Evolutionary conservation across 2,797 vertebrate genomes (phyloP).

Genomic region (Poeciliopsis gracilis): DNA sequence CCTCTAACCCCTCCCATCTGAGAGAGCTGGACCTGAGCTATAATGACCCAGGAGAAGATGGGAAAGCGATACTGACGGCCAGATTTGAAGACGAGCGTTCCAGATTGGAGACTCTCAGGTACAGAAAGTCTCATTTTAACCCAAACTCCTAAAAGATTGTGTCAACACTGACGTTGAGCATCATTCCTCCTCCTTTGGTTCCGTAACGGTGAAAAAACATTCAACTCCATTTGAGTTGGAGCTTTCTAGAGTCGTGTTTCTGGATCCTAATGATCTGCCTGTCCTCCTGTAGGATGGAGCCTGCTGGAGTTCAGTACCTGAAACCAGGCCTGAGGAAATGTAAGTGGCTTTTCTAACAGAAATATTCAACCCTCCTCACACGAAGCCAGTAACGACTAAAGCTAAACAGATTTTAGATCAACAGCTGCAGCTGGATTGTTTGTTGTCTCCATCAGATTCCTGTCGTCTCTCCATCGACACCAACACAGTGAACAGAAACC

Average conservation of each 20-base stretch:
- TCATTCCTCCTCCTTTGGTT: not conserved
- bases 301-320: not conserved
- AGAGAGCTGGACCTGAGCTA: conserved; percentile 7
- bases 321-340: not conserved
- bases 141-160: not conserved
- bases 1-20: conserved; percentile 1
- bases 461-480: not conserved
- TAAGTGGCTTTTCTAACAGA: not conserved
- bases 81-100: not conserved
- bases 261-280: not conserved
- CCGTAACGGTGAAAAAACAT: not conserved
- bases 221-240: not conserved
- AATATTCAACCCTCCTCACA: not conserved
- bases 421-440: not conserved
- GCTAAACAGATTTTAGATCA: not conserved
- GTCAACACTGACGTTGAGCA: not conserved
- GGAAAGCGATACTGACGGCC: not conserved
- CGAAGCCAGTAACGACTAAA: not conserved
- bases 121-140: not conserved
- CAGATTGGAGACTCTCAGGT: conserved; percentile 5
- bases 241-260: not conserved
- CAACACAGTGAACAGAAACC: not conserved
- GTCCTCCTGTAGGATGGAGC: not conserved
- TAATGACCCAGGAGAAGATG: not conserved
- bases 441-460: conserved; percentile 1